Evolutionary conservation across 2,113 vertebrate species (phyloP).

Genomic region (Galeopterus variegatus): DNA sequence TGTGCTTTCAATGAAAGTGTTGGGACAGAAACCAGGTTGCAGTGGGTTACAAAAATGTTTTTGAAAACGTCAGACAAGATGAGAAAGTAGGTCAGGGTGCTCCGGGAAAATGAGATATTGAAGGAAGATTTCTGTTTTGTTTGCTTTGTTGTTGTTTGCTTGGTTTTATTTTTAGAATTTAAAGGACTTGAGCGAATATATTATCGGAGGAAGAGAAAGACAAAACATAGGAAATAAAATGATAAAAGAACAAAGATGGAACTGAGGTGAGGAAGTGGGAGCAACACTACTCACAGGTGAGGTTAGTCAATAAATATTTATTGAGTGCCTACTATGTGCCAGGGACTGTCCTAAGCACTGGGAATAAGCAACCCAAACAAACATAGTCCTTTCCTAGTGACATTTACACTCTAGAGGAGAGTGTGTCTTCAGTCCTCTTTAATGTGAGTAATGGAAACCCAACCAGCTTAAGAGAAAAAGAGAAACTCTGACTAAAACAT

Average conservation of each 20-base stretch:
- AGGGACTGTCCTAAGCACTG: background rate
- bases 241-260: background rate
- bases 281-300: background rate
- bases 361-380: background rate
- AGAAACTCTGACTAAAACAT: background rate
- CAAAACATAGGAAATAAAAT: slow-evolving; percentile 22
- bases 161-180: slow-evolving; percentile 60
- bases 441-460: background rate
- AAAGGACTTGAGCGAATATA: background rate
- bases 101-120: slow-evolving; percentile 47
- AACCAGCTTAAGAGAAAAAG: background rate
- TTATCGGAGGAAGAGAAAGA: slow-evolving; percentile 47
- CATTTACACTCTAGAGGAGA: background rate
- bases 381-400: background rate
- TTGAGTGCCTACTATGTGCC: background rate
- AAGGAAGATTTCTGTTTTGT: slow-evolving; percentile 48
- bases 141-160: background rate
- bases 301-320: background rate
- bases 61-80: slow-evolving; percentile 51
- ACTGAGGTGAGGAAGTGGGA: background rate
- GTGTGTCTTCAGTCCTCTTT: background rate
- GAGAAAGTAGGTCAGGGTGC: slow-evolving; percentile 65
- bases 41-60: slow-evolving; percentile 4
- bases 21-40: background rate
- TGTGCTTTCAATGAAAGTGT: background rate